Evolutionary conservation across 1,140 invertebrate species (phyloP), one percentile per base, ranked within the genome.

Genomic region (Caenorhabditis remanei): DNA sequence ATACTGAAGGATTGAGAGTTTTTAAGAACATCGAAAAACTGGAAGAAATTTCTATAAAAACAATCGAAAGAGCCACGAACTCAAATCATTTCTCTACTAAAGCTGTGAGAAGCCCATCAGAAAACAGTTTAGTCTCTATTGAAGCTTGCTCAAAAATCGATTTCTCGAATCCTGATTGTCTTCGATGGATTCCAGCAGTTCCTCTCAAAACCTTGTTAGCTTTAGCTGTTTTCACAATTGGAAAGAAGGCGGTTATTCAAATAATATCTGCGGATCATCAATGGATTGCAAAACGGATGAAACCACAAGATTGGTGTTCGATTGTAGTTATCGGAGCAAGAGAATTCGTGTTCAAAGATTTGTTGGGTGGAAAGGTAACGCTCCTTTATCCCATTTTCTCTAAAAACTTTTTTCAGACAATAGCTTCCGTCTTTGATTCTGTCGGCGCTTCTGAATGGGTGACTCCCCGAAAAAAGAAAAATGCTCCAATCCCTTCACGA

Each of bases 401-500:
- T 2, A 50, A 50, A 50, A 50, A 58, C 3, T 58, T 13, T 71
- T 71, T 75, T 46, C 40, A 75, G 71, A 79, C 71, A 21, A 79
- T 79, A 1, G 53, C 46, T 19, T 79, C 71, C 2, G 71, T 79
- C 19, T 11, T 79, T 7, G 71, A 79, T n/a, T 79, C 71, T 9
- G 71, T 79, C 13, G 71, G 71, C 16, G 43, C 19, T 50, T 50
- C 71, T 21, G 71, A 46, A 48, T 79, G 71, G 71, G 71, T 79
- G 8, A 13, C 46, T 11, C 71, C 71, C 0, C 19, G 71, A 16
- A 53, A 53, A 14, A 79, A 79, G 19, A 79, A 79, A 24, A 16
- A 3, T 0, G 1, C 46, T 19, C 19, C 9, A 13, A 32, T n/a
- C n/a, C 7, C 40, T 2, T 48, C 46, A 0, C 46, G 46, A 21